Percentiles rank a stretch among this genome's conserved stretches.
These are phyloP conservation scores for Nasonovia ribisnigri DNA, from an alignment of 2,888 invertebrate species.

Conservation along the genomic window DNA sequence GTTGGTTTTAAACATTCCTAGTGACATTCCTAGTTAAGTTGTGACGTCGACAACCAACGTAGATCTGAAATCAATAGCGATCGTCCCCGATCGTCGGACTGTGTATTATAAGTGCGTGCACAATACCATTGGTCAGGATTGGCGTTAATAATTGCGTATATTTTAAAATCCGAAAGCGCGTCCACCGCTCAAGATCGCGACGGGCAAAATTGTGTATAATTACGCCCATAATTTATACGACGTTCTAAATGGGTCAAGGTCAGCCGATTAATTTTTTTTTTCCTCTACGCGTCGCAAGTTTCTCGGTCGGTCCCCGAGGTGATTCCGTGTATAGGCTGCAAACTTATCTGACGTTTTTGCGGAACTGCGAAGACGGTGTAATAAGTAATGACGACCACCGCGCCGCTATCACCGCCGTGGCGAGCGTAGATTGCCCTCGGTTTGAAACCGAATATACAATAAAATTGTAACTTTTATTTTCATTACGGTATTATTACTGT, in stretches of 20 bases:
- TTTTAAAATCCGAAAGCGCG: neutral
- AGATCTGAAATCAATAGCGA: neutral
- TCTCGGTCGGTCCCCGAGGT: neutral
- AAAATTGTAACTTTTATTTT: slow-evolving; percentile 34
- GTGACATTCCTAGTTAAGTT: neutral
- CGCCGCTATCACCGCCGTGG: neutral
- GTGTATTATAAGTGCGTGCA: no score
- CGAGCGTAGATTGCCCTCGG: neutral
- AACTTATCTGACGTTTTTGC: slow-evolving; percentile 31
- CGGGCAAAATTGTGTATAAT: neutral
- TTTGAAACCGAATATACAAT: slow-evolving; percentile 1
- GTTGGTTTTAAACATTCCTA: neutral
- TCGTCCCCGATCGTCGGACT: neutral
- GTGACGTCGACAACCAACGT: neutral
- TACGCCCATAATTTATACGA: neutral
- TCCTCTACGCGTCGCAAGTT: neutral
- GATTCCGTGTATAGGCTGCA: neutral
- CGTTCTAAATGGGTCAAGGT: slow-evolving; percentile 57
- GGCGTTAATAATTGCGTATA: neutral
- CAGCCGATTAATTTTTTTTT: slow-evolving; percentile 51
- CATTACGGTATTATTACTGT: slow-evolving; percentile 31
- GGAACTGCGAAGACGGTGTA: neutral
- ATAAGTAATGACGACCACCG: neutral
- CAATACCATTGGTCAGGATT: neutral
- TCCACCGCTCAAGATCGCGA: neutral